Evolutionary conservation across 2,113 vertebrate species (phyloP).

Genomic region (Antennarius striatus): DNA sequence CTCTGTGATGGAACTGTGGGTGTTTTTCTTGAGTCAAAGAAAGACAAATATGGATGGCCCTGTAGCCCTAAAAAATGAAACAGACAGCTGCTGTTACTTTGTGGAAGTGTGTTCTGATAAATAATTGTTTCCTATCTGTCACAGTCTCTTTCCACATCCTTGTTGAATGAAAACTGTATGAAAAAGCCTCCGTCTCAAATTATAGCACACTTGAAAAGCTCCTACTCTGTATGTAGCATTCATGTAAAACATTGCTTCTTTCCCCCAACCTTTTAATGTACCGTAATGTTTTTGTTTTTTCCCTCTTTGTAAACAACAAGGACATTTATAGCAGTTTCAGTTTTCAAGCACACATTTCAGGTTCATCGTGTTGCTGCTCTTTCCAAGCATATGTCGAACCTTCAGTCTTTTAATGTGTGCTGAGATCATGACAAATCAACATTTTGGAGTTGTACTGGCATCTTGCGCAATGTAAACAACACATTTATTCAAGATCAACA

Average conservation of each 20-base stretch:
- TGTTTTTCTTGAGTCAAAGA: slow-evolving; percentile 74
- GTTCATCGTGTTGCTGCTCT: slow-evolving; percentile 56
- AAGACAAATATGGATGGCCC: slow-evolving; percentile 72
- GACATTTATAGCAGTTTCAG: slow-evolving; percentile 30
- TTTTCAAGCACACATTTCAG: slow-evolving; percentile 40
- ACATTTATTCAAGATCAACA: slow-evolving; percentile 55
- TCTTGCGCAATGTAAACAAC: slow-evolving; percentile 50
- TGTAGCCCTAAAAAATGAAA: slow-evolving; percentile 58
- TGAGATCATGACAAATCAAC: slow-evolving; percentile 69
- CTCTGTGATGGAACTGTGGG: slow-evolving; percentile 67
- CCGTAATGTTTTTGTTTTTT: slow-evolving; percentile 34
- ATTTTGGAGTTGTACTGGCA: slow-evolving; percentile 45
- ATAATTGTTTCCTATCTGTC: slow-evolving; percentile 76
- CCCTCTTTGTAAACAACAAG: slow-evolving; percentile 34
- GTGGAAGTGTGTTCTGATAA: slow-evolving; percentile 70
- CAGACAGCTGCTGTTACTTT: slow-evolving; percentile 70
- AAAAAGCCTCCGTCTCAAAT: slow-evolving; percentile 49
- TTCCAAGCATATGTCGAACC: slow-evolving; percentile 68
- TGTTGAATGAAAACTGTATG: slow-evolving; percentile 40
- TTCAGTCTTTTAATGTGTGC: slow-evolving; percentile 57
- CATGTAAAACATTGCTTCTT: slow-evolving; percentile 62
- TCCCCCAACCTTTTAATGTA: background rate
- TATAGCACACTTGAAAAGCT: slow-evolving; percentile 44
- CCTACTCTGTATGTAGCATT: slow-evolving; percentile 37
- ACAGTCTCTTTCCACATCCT: slow-evolving; percentile 60